Conservation (phyloP, 2,113 vertebrate genomes). For the Piaya cayana region DNA sequence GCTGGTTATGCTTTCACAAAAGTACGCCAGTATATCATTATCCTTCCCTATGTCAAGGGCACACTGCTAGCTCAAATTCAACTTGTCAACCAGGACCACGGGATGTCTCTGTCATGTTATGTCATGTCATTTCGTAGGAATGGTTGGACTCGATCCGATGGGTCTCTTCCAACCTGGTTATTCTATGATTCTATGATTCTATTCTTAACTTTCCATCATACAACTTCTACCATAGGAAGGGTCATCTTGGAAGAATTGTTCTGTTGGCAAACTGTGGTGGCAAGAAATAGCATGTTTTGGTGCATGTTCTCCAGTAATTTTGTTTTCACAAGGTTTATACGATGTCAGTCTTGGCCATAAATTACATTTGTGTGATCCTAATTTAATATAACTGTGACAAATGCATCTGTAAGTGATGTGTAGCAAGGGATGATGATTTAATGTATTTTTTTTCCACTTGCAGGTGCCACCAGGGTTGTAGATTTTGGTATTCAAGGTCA, state of each 20-base stretch:
- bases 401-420: background rate
- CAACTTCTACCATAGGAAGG: background rate
- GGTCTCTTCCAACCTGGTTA: no score
- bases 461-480: background rate
- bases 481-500: background rate
- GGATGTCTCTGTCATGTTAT: background rate
- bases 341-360: background rate
- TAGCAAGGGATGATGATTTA: background rate
- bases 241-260: background rate
- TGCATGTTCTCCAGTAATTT: fast-evolving
- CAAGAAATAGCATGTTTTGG: background rate
- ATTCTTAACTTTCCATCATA: background rate
- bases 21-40: background rate
- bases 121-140: no score
- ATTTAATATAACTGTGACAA: background rate
- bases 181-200: no score
- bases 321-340: background rate
- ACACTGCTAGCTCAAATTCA: background rate
- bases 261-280: background rate
- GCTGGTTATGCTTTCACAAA: background rate
- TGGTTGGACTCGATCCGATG: no score
- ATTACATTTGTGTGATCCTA: background rate
- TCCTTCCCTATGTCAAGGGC: background rate
- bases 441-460: background rate
- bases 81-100: background rate